These are phyloP conservation scores for Promerops cafer DNA, from an alignment of 2,113 vertebrate species.

Conservation along the genomic window DNA sequence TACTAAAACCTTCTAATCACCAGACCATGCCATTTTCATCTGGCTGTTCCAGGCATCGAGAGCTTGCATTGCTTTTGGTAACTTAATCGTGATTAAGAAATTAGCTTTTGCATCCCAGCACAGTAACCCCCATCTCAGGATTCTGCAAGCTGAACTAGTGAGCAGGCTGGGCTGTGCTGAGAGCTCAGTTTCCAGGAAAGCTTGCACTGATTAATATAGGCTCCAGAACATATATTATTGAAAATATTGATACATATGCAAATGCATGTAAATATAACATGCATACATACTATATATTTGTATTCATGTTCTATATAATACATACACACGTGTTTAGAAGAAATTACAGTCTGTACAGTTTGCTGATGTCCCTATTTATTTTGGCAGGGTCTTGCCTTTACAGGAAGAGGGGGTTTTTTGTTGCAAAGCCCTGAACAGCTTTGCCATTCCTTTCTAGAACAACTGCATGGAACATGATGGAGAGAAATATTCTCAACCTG, in stretches of 20 bases:
- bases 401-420: neutral
- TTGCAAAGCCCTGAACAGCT: neutral
- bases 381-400: conserved; percentile 35
- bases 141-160: neutral
- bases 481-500: conserved; percentile 58
- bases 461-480: conserved; percentile 12
- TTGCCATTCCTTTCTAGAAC: conserved; percentile 32
- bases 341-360: neutral
- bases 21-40: conserved; percentile 47
- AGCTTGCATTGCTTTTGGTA: neutral
- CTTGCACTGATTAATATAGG: neutral
- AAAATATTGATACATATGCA: neutral
- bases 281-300: too few relatives aligned
- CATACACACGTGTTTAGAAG: neutral
- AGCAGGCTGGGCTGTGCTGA: neutral
- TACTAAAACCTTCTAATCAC: conserved; percentile 68
- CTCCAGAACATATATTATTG: neutral
- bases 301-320: neutral
- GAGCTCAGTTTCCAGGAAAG: neutral
- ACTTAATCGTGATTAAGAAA: conserved; percentile 52
- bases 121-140: neutral
- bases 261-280: neutral
- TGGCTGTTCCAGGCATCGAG: conserved; percentile 4
- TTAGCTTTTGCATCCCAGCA: conserved; percentile 4
- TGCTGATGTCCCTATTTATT: conserved; percentile 34